A percentile compares a stretch with the other conserved stretches of the same genome.
These are phyloP conservation scores for Ephestia elutella DNA, from an alignment of 1,140 invertebrate genomes.

Conservation along the genomic window DNA sequence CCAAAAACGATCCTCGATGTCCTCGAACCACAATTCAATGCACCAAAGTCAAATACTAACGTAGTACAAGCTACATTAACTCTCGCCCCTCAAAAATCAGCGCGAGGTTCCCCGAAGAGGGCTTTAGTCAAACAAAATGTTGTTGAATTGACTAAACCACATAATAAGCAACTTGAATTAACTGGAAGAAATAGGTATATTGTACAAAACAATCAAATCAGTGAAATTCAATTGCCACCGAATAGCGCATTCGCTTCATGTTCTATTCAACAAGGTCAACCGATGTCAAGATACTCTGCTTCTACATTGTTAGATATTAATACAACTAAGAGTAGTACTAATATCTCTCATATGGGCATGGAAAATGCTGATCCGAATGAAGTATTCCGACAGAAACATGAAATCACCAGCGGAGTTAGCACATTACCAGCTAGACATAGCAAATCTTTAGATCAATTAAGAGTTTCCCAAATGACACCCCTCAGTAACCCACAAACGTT, in stretches of 20 bases:
- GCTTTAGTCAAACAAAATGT: constrained; percentile 67
- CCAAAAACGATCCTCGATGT: constrained; percentile 69
- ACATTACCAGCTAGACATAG: constrained; percentile 83
- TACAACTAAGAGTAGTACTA: constrained; percentile 42
- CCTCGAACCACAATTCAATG: constrained; percentile 60
- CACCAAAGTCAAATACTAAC: constrained; percentile 46
- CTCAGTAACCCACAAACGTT: constrained; percentile 47
- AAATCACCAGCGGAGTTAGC: constrained; percentile 62
- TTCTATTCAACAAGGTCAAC: constrained; percentile 66
- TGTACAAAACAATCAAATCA: constrained; percentile 73
- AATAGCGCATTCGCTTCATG: constrained; percentile 64
- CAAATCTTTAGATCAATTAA: constrained; percentile 85
- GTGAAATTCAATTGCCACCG: constrained; percentile 67
- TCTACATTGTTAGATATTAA: constrained; percentile 74
- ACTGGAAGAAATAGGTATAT: constrained; percentile 71
- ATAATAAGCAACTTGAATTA: constrained; percentile 65
- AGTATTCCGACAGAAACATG: constrained; percentile 52
- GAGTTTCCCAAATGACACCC: constrained; percentile 67
- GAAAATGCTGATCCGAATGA: constrained; percentile 47
- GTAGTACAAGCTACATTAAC: constrained; percentile 69
- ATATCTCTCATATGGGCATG: constrained; percentile 39
- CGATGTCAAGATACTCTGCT: constrained; percentile 76
- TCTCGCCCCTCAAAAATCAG: constrained; percentile 65
- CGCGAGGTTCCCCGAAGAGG: constrained; percentile 63
- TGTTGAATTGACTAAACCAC: constrained; percentile 58